Evolutionary conservation across 2,888 invertebrate species (phyloP), one percentile per base, ranked within the genome.

Genomic region (Sycophila texana): DNA sequence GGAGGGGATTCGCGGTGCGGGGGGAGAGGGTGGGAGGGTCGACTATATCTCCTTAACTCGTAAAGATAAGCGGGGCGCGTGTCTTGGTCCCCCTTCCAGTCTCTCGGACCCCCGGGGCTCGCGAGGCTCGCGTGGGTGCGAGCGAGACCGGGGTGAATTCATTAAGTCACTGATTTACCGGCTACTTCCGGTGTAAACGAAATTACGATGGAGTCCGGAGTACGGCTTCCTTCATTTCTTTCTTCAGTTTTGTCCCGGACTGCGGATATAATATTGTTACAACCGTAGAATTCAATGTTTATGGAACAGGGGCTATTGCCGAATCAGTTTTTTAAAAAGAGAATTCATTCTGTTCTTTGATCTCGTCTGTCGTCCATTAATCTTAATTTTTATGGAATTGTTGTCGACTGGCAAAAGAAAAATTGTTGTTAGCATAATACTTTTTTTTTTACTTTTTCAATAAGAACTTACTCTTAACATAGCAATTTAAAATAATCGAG

Each of bases 121-220:
- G n/a, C 22, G 58, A 70, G 79, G 71, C 82, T 82, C 83, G 83
- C 81, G 82, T 81, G 79, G 81, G 75, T 39, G 55, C 57, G 53
- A 51, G 51, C 49, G 16, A 75, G 77, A 78, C 68, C 70, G 83
- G 85, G 84, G 83, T 86, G 88, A 89, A 87, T 88, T 89, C 89
- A 88, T 89, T 88, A 87, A 86, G 85, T 84, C 84, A 81, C 86
- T 88, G 88, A 89, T 89, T 89, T 89, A 89, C 88, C 85, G 88
- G 83, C 86, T 84, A 84, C 86, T 88, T 89, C 88, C 89, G 88
- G 86, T 86, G 84, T 85, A 85, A 86, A 87, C 87, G 86, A 87
- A 88, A 87, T 87, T 86, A 85, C 76, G 55, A 51, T 61, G 12
- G 47, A 63, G 68, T 60, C 76, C 55, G 58, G 67, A n/a, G 39